Evolutionary conservation across 2,888 invertebrate genomes (phyloP), one percentile per base, ranked within the genome.

Genomic region (Apamea anceps): DNA sequence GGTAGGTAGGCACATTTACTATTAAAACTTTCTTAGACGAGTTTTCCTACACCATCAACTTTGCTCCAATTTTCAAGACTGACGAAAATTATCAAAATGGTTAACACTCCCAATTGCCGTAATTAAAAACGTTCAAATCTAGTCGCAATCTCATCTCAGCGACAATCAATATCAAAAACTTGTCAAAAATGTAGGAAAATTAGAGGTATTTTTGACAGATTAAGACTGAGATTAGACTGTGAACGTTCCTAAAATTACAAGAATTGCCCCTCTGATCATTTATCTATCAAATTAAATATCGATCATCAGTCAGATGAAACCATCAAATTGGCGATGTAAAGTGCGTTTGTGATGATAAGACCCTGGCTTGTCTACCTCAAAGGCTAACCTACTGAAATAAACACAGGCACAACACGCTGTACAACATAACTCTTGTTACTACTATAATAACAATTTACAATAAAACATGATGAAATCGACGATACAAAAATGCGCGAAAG

Each of bases 401-500:
- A 85, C 72, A 79, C n/a, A 63, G 51, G n/a, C 67, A 13, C n/a
- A n/a, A n/a, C n/a, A n/a, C n/a, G n/a, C 51, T 48, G 37, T 48
- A 72, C 62, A 71, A 79, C 42, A 78, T 77, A 77, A 78, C 79
- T 88, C 70, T 71, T 65, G 66, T 71, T 67, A 66, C 62, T 51
- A 74, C 81, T 68, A 37, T 37, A 82, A 81, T 84, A 83, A 77
- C 75, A 86, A 77, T 84, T 84, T 48, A 77, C 79, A 73, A 77
- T 78, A 73, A 86, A 86, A 79, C 67, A 42, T 65, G 72, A 83
- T 75, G 80, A 78, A 82, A 78, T 80, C 70, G 32, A 82, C 78
- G 57, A 54, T 72, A 87, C 63, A 78, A 90, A 82, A 89, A 85
- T 84, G 78, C 76, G 70, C 75, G 78, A 67, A 75, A 86, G 76